Evolutionary conservation across 2,113 vertebrate genomes (phyloP).

Genomic region (Pardalotus punctatus): DNA sequence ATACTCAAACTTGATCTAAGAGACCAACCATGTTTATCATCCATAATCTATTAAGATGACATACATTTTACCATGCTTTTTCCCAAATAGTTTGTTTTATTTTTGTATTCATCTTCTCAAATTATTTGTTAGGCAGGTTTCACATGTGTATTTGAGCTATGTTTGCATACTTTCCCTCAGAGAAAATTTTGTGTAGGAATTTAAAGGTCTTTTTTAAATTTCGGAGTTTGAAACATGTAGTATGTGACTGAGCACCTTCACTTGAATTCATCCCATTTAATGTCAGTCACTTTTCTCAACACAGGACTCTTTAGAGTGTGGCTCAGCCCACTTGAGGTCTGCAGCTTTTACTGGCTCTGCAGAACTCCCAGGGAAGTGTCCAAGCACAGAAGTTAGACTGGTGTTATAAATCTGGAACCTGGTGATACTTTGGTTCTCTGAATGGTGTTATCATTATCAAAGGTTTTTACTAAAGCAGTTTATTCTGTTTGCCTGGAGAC

Average conservation of each 20-base stretch:
- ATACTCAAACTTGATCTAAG: not conserved
- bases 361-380: not conserved
- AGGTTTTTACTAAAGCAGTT: not conserved
- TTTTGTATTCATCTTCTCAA: not conserved
- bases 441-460: not conserved
- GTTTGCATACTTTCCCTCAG: not conserved
- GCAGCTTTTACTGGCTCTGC: not conserved
- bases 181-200: not conserved
- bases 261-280: not conserved
- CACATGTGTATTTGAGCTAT: not conserved
- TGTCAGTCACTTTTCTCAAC: not conserved
- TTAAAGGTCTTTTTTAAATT: not conserved
- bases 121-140: not conserved
- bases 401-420: not conserved
- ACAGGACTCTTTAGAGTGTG: not conserved
- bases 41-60: not conserved
- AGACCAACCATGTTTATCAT: not conserved
- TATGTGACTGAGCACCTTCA: not conserved
- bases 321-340: not conserved
- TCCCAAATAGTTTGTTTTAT: not conserved
- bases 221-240: not conserved
- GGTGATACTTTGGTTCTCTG: not conserved
- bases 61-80: not conserved
- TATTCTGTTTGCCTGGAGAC: not conserved
- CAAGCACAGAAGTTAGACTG: accelerated